A percentile compares a stretch with the other conserved stretches of the same genome.
Evolutionary conservation across 2,797 vertebrate genomes (phyloP).

Genomic region (Brachymystax lenok): DNA sequence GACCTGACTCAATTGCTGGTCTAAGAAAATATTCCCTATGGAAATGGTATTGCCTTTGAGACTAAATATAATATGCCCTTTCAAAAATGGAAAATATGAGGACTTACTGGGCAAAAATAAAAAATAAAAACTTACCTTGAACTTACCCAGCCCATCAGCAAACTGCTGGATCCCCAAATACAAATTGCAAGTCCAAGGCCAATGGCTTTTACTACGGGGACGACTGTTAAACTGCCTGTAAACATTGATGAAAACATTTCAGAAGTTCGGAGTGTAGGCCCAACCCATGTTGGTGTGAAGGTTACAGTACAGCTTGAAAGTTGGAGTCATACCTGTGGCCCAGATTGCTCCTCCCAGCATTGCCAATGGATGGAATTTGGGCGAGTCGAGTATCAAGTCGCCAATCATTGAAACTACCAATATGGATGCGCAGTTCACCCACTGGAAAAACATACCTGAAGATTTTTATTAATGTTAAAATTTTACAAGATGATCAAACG

Average conservation of each 20-base stretch:
- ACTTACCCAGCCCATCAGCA: conserved; percentile 90
- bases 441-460: conserved; percentile 93
- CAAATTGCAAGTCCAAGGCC: conserved; percentile 88
- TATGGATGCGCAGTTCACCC: conserved; percentile 88
- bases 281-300: too few species aligned
- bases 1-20: neutral
- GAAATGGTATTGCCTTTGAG: neutral
- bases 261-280: too few species aligned
- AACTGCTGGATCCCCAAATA: conserved; percentile 87
- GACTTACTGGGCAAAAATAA: neutral
- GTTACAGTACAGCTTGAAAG: too few species aligned
- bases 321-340: conserved; percentile 84
- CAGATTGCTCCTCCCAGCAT: conserved; percentile 90
- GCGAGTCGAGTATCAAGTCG: conserved; percentile 79
- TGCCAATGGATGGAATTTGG: conserved; percentile 86
- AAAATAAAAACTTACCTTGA: conserved; percentile 77
- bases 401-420: conserved; percentile 83
- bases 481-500: neutral
- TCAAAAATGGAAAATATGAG: neutral
- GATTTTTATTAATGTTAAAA: neutral
- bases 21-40: neutral
- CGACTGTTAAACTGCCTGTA: conserved; percentile 84
- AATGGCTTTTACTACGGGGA: conserved; percentile 87
- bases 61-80: too few species aligned
- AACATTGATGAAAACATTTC: neutral